Evolutionary conservation across 2,797 vertebrate species (phyloP), one percentile per base, ranked within the genome.

Genomic region (Falco naumanni): DNA sequence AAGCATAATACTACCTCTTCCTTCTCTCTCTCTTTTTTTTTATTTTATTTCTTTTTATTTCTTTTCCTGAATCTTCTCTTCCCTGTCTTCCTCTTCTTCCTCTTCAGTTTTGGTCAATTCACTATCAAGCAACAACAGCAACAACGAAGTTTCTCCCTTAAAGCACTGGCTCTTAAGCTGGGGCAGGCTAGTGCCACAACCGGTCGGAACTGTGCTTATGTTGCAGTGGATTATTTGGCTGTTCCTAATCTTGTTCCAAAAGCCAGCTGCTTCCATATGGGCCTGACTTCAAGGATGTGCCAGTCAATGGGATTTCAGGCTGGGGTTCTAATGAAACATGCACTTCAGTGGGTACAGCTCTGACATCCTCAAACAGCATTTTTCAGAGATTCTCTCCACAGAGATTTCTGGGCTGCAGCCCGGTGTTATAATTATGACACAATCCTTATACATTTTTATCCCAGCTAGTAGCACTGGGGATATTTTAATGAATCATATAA

Each of bases 401-500:
- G 70, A 84, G 59, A 74, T 89, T 91, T 93, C 83, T 95, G 83
- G 89, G 68, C 65, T 87, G 63, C 45, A 85, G 54, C 64, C 64
- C 4, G 19, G 29, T 89, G 37, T 80, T 91, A 41, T 66, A 94
- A 95, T 89, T 90, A 82, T 81, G 69, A 77, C 51, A 91, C 37
- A 87, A 83, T 95, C 63, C 75, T 76, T 82, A 87, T 57, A 94
- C 33, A 72, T 90, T 96, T 95, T 93, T 84, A 84, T 94, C 69
- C 76, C 84, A 95, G 74, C 61, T 69, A 92, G 84, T 77, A 76
- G 82, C 45, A 96, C 56, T 92, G 53, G 28, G 54, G 66, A 64
- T 96, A 95, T 92, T 95, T 95, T 89, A 89, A 78, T 84, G 84
- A 92, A 79, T 91, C 59, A 60, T 79, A 87, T 64, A 94, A 93